Evolutionary conservation across 2,888 invertebrate genomes (phyloP).

Genomic region (Microctonus brassicae): DNA sequence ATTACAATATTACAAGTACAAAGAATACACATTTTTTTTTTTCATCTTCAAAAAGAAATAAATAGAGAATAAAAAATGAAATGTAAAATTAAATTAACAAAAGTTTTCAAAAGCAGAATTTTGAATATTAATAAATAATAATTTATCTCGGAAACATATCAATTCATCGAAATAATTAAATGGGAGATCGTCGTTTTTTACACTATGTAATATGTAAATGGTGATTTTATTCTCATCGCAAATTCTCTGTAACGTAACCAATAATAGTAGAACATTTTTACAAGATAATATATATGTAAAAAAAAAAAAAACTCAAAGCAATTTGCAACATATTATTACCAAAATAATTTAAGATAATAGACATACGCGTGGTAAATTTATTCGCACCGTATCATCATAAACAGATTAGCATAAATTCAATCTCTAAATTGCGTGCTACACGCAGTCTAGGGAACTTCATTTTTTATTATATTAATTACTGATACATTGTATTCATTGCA

Average conservation of each 20-base stretch:
- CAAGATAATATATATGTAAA: not conserved
- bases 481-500: too few relatives aligned
- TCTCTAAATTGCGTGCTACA: constrained; percentile 40
- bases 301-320: not conserved
- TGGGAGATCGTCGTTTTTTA: constrained; percentile 23
- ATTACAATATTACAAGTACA: not conserved
- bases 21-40: not conserved
- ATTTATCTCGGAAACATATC: constrained; percentile 31
- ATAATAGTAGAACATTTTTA: constrained; percentile 20
- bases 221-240: not conserved
- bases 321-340: not conserved
- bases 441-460: constrained; percentile 28
- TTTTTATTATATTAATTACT: constrained; percentile 17
- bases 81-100: not conserved
- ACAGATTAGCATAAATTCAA: constrained; percentile 36
- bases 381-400: not conserved
- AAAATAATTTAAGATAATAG: not conserved
- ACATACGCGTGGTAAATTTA: too few relatives aligned
- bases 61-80: not conserved
- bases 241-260: not conserved
- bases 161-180: constrained; percentile 22
- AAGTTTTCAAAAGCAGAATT: not conserved
- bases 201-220: constrained; percentile 10
- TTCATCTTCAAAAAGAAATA: not conserved
- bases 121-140: not conserved